Evolutionary conservation across 2,797 vertebrate species (phyloP).

Genomic region (Melopsittacus undulatus): DNA sequence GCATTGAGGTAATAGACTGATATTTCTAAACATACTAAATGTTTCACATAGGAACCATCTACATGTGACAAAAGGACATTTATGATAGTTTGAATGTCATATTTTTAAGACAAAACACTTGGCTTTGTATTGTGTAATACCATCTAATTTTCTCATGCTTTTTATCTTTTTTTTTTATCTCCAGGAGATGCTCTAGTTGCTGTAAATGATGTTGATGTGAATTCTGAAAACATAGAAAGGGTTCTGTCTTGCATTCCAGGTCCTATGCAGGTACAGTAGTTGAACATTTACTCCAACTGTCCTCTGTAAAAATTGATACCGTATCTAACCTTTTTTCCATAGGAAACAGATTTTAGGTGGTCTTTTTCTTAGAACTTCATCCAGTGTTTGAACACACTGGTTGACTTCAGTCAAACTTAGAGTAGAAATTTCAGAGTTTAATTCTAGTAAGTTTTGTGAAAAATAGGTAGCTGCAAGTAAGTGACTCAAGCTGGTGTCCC

Average conservation of each 20-base stretch:
- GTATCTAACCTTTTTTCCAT: neutral
- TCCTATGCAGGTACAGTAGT: constrained; percentile 87
- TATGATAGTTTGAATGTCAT: neutral
- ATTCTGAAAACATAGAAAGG: constrained; percentile 92
- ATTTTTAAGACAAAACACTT: neutral
- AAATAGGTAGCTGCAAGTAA: neutral
- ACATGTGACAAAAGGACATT: neutral
- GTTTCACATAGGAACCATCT: neutral
- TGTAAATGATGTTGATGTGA: constrained; percentile 94
- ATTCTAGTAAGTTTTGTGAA: neutral
- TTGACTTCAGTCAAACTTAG: neutral
- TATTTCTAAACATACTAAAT: neutral
- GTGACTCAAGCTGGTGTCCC: neutral
- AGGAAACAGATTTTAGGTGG: neutral
- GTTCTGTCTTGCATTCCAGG: constrained; percentile 95
- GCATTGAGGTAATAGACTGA: neutral
- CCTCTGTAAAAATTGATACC: neutral
- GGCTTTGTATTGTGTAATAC: neutral
- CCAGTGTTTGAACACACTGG: neutral
- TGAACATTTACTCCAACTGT: neutral
- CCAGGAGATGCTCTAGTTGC: constrained; percentile 92
- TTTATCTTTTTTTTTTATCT: constrained; percentile 40
- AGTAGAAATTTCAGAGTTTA: neutral
- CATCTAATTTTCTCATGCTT: neutral
- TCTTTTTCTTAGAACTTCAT: neutral